A percentile compares a stretch with the other conserved stretches of the same genome.
Evolutionary conservation across 2,113 vertebrate genomes (phyloP).

Genomic region (Semnopithecus entellus): DNA sequence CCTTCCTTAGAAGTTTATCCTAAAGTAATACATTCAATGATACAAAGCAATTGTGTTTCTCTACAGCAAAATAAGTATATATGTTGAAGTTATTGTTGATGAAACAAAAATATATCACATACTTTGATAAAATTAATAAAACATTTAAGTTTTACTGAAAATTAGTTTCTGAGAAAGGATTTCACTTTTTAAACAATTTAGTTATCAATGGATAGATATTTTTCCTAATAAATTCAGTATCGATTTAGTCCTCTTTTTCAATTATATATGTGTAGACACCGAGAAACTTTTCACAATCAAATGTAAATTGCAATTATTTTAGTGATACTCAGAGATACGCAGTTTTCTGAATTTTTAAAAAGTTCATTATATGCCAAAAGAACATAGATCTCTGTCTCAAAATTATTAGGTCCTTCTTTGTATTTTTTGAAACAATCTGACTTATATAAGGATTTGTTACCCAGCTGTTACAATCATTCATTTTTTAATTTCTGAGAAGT

Average conservation of each 20-base stretch:
- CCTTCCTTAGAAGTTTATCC: background rate
- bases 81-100: background rate
- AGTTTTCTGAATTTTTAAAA: background rate
- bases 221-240: background rate
- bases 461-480: background rate
- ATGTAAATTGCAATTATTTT: background rate
- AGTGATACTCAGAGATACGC: background rate
- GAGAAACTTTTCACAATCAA: background rate
- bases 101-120: background rate
- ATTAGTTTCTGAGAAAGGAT: background rate
- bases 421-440: conserved; percentile 29
- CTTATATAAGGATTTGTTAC: background rate
- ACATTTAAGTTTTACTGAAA: conserved; percentile 14
- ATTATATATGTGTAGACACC: background rate
- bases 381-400: background rate
- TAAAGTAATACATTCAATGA: background rate
- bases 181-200: background rate
- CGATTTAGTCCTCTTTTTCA: background rate
- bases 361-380: background rate
- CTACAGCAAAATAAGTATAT: background rate
- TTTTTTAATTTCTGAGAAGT: background rate
- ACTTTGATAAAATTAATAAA: background rate
- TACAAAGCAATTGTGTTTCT: background rate
- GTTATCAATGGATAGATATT: background rate
- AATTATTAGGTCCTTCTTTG: background rate